Base-by-base conservation (phyloP, 2,888 invertebrate species). In the Cosmia pyralina region DNA sequence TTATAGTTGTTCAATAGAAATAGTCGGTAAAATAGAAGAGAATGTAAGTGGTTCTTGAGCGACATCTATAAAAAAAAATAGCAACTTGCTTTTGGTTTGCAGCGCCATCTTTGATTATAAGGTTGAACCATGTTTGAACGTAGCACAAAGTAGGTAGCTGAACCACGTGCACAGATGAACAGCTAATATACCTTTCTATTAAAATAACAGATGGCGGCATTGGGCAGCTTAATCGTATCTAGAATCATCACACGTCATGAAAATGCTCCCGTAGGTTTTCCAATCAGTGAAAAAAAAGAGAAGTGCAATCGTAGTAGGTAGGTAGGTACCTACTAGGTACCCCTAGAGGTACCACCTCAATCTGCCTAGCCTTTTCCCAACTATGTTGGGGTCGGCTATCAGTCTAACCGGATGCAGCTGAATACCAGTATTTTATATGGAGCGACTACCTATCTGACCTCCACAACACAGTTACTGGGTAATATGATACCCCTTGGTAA, bases 151-250 rank as follows among this genome's bases (percentile, higher is more conserved):
- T 28, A 28, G 28, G 28, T 28, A 28, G 28, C 28, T 28, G 28
- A 28, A 44, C n/a, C 2, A 46, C 8, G 13, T n/a, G 0, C 34
- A 10, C 0, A n/a, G n/a, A 15, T n/a, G 8, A 2, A 28, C 28
- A 28, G 8, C 13, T 13, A 4, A 19, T 4, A 1, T 7, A 57
- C 11, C 8, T 52, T 34, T 53, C 8, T 6, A 0, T 0, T 13
- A 3, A 4, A 34, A n/a, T 11, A 52, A 70, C 19, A 84, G 81
- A 76, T 84, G 66, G 64, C 82, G 48, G 11, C 11, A 28, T 8
- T 44, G 1, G 0, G 3, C 17, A 52, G 2, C n/a, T n/a, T n/a
- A n/a, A n/a, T n/a, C 4, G 34, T 7, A 28, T 19, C 28, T 41
- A 2, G 8, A 15, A 17, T 3, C 22, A 28, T 10, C 7, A 1